These are phyloP conservation scores for Aurelia sp. DNA, from an alignment of 30 jellyfish, hydroid and myxozoan species.

Conservation along the genomic window DNA sequence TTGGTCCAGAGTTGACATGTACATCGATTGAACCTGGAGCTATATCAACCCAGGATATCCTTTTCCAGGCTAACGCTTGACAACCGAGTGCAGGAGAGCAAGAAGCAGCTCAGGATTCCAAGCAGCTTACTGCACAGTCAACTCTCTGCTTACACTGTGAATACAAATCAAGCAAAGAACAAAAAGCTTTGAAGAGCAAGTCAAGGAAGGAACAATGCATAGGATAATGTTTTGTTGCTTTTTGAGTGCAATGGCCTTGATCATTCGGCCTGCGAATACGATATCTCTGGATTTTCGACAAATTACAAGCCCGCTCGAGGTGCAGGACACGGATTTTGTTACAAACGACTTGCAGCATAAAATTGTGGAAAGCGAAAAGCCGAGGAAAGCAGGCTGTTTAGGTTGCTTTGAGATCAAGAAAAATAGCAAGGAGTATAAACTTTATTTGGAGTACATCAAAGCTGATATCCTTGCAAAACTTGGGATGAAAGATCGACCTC, in stretches of 20 bases:
- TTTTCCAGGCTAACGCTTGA: slow-evolving; percentile 38
- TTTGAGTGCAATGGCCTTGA: slow-evolving; percentile 19
- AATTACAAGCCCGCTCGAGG: slow-evolving; percentile 16
- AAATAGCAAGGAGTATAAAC: slow-evolving; percentile 48
- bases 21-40: slow-evolving; percentile 61
- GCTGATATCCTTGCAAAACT: slow-evolving; percentile 76
- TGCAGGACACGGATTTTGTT: slow-evolving; percentile 13
- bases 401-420: slow-evolving; percentile 58
- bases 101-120: background rate
- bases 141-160: background rate
- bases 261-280: slow-evolving; percentile 22
- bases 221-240: slow-evolving; percentile 7
- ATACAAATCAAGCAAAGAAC: no score
- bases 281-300: slow-evolving; percentile 43
- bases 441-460: slow-evolving; percentile 62
- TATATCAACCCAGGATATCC: slow-evolving; percentile 42
- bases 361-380: slow-evolving; percentile 4
- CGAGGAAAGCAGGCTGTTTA: slow-evolving; percentile 54
- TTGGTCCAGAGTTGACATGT: slow-evolving; percentile 46
- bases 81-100: slow-evolving; percentile 9
- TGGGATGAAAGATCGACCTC: slow-evolving; percentile 75
- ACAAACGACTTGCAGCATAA: slow-evolving; percentile 16
- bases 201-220: slow-evolving; percentile 7
- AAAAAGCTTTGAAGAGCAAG: background rate
- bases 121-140: slow-evolving; percentile 26